These are phyloP conservation scores for Whitmania pigra DNA, from an alignment of 1,140 invertebrate species.

Conservation along the genomic window DNA sequence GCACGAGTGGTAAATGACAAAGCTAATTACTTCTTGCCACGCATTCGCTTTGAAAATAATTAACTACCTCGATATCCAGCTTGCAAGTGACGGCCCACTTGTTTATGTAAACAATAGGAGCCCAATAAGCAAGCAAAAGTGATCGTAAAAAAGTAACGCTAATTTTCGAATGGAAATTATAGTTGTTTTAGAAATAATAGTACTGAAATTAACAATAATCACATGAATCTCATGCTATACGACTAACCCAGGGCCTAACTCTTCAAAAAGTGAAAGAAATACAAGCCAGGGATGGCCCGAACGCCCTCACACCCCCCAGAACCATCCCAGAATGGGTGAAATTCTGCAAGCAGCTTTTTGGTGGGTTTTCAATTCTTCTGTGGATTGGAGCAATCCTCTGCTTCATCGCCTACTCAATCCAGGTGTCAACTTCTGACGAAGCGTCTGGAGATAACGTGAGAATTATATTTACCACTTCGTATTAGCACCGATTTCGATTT, in stretches of 20 bases:
- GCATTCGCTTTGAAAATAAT: no score
- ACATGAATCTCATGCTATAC: no score
- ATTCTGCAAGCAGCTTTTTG: constrained; percentile 93
- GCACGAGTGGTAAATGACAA: no score
- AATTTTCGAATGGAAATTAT: background rate
- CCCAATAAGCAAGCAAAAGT: no score
- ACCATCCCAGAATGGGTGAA: constrained; percentile 94
- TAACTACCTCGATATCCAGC: no score
- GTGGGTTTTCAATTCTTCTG: constrained; percentile 84
- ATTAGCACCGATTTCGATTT: no score
- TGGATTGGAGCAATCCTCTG: constrained; percentile 93
- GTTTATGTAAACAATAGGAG: no score
- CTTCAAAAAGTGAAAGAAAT: constrained; percentile 83
- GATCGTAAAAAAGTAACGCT: no score
- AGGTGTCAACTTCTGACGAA: constrained; percentile 38
- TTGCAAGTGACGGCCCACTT: no score
- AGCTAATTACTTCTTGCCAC: no score
- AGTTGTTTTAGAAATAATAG: background rate
- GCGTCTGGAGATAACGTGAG: constrained; percentile 38
- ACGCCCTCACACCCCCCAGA: constrained; percentile 79
- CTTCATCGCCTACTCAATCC: constrained; percentile 82
- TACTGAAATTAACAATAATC: background rate
- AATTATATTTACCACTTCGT: no score
- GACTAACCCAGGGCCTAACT: constrained; percentile 60
- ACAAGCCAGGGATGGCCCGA: constrained; percentile 81